phyloP scores from a whole-genome alignment of 2,113 vertebrate species.

The Caracal caracal region DNA sequence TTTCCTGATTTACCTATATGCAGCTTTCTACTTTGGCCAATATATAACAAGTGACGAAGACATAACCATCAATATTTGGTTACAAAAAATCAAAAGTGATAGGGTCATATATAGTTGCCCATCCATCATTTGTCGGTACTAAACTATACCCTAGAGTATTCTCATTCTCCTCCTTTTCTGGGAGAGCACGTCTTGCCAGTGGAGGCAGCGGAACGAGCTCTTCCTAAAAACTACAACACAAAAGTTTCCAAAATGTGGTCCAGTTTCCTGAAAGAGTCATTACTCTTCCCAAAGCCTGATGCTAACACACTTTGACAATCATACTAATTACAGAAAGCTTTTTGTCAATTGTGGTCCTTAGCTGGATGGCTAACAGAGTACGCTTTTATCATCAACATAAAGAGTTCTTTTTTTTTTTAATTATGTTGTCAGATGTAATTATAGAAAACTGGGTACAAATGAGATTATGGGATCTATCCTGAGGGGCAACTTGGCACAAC shows the following conservation, averaged over 20 bases:
- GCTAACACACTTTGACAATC: constrained; percentile 82
- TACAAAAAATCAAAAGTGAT: background rate
- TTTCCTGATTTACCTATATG: background rate
- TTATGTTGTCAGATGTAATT: constrained; percentile 84
- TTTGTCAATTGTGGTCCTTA: constrained; percentile 79
- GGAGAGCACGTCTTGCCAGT: background rate
- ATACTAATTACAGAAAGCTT: constrained; percentile 85
- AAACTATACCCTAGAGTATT: background rate
- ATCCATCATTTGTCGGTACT: background rate
- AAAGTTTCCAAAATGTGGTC: constrained; percentile 44
- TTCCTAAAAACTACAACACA: background rate
- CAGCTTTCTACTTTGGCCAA: constrained; percentile 31
- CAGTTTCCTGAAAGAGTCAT: constrained; percentile 65
- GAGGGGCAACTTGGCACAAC: constrained; percentile 70
- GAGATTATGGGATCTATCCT: constrained; percentile 77
- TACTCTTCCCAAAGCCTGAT: constrained; percentile 75
- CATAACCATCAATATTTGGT: background rate
- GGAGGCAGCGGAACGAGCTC: background rate
- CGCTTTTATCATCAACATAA: constrained; percentile 83
- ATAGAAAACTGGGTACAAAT: constrained; percentile 78
- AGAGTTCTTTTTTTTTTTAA: constrained; percentile 68
- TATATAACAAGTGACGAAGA: background rate
- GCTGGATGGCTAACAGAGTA: constrained; percentile 80
- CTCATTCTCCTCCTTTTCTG: background rate
- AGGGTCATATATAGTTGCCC: background rate